Evolutionary conservation across 2,888 invertebrate genomes (phyloP), one percentile per base, ranked within the genome.

Genomic region (Acleris cristana): DNA sequence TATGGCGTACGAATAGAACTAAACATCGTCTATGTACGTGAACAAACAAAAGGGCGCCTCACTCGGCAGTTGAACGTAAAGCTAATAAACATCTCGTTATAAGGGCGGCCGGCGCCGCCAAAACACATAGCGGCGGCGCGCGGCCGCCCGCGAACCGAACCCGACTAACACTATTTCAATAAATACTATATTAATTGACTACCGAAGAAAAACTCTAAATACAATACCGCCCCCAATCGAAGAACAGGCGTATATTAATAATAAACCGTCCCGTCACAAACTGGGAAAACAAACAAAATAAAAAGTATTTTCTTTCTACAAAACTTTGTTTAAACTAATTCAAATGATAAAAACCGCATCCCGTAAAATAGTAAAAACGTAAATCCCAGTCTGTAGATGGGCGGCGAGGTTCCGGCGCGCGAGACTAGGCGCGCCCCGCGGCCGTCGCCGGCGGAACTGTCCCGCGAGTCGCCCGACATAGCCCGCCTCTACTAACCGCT

Each of bases 131-230:
- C 44, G 19, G 23, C 44, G n/a, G 4, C 16, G 14, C 18, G 26
- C 60, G 60, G 40, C 40, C 34, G 44, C 30, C 23, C 59, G 74
- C 12, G 77, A 80, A 79, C 83, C 76, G 79, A 78, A 81, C 73
- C 84, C 82, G 78, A 76, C 71, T 77, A 76, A 74, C 70, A 72
- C 76, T 82, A 80, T 51, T 30, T 74, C 77, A 82, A 83, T 84
- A 83, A 84, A 85, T 82, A 85, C 80, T 84, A 79, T 80, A 71
- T 70, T 73, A 84, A 84, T 83, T 82, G 84, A 84, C 83, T 83
- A 85, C 79, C 76, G 79, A 76, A 75, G 74, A 79, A 78, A 80
- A 75, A 79, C 81, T 78, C 80, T 78, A 80, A 77, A 80, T 75
- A 74, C 69, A 73, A 69, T 74, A 70, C 52, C 55, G 69, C 51